Percentiles rank a stretch among this genome's conserved stretches.
phyloP scores from a whole-genome alignment of 2,797 vertebrate genomes.

The Chrosomus eos region DNA sequence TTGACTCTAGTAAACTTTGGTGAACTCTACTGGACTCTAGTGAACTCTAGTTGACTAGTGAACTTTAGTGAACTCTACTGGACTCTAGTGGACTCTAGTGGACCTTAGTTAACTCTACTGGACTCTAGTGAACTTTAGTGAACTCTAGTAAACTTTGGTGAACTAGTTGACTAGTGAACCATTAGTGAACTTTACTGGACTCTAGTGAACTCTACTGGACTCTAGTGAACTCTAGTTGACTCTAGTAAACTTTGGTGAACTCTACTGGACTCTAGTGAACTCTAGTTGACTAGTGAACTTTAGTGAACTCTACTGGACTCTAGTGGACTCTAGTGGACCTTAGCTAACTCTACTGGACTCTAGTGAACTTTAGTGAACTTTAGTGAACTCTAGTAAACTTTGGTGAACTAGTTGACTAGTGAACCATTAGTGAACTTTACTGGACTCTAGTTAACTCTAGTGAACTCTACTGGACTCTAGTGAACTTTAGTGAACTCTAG shows the following conservation, averaged over 20 bases:
- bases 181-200: fast-evolving
- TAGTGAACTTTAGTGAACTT: neutral
- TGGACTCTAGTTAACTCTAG: neutral
- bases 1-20: no score
- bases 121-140: fast-evolving
- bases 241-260: neutral
- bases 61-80: neutral
- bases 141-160: neutral
- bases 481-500: neutral
- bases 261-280: no score
- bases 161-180: no score
- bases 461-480: fast-evolving
- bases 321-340: neutral
- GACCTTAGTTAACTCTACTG: no score
- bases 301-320: neutral
- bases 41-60: no score
- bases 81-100: neutral
- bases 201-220: no score
- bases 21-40: no score
- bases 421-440: fast-evolving
- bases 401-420: neutral
- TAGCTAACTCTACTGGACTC: fast-evolving
- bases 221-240: no score
- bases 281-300: neutral
- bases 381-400: neutral